phyloP scores from a whole-genome alignment of 2,113 vertebrate genomes.

The Pycnonotus jocosus region DNA sequence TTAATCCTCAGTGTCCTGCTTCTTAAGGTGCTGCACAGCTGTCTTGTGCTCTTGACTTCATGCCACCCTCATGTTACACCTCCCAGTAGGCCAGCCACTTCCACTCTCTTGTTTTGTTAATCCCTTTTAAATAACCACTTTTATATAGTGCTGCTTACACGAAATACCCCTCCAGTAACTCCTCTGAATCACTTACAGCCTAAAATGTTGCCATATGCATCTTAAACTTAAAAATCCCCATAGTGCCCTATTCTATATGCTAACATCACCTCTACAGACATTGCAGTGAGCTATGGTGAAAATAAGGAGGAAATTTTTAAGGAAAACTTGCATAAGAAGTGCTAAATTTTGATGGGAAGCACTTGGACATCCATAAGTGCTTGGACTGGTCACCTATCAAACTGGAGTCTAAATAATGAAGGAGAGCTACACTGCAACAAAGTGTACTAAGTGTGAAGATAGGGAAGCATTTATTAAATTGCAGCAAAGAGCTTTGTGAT shows the following conservation, averaged over 20 bases:
- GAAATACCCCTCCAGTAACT: background rate
- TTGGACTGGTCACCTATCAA: background rate
- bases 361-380: background rate
- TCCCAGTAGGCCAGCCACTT: background rate
- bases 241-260: background rate
- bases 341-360: background rate
- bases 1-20: background rate
- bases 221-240: background rate
- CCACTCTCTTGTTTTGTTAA: background rate
- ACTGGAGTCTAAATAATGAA: background rate
- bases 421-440: background rate
- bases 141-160: background rate
- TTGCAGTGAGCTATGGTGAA: background rate
- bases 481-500: background rate
- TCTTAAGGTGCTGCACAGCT: background rate
- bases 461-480: conserved; percentile 8
- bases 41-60: background rate
- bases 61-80: background rate
- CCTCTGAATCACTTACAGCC: background rate
- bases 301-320: background rate
- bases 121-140: background rate
- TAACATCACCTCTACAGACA: background rate
- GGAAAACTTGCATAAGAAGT: background rate
- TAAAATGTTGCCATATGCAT: background rate
- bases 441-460: background rate